Base-by-base conservation (phyloP, 2,797 vertebrate species). In the Spinibarbus caldwelli region DNA sequence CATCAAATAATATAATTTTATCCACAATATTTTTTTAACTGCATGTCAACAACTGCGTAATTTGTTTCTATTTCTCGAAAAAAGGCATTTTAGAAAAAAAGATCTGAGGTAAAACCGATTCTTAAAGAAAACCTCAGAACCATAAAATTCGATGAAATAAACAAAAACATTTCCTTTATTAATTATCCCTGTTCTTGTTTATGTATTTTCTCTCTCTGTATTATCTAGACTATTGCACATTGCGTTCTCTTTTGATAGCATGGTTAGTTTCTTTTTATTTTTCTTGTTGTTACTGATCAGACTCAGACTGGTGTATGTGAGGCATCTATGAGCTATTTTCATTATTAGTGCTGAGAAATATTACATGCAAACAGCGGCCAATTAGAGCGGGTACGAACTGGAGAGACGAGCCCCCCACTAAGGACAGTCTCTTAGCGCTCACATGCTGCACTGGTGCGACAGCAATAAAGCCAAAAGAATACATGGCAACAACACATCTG, bases 291-390 rank as follows among this genome's bases (percentile, higher is more conserved):
- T 31, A 45, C 64, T 82, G 67, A 84, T 82, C 86, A 77, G 49
- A 80, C 77, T 70, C 72, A 31, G 47, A 75, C 70, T 71, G 47
- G n/a, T 43, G 49, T 49, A 34, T 34, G 59, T 57, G 1, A 17
- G 64, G 78, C 81, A 34, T 71, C 43, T 52, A 68, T 76, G 75
- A 78, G 66, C 78, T 49, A 31, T 81, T 71, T 29, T 11, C 77
- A 67, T 80, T 87, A 88, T 79, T 80, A 85, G n/a, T 12, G 21
- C 45, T 49, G 19, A 85, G 82, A 83, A 85, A 88, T 67, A 68
- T 62, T 38, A 76, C 36, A 41, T 68, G 43, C 36, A 77, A 78
- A 84, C 78, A 36, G 57, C 17, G 73, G 82, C 77, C 87, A 88
- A 88, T 89, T 87, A 87, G 72, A 87, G 78, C 23, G 31, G 52